Base-by-base conservation (phyloP, 2,888 invertebrate genomes). In the Spatulosminthurus flaviceps region DNA sequence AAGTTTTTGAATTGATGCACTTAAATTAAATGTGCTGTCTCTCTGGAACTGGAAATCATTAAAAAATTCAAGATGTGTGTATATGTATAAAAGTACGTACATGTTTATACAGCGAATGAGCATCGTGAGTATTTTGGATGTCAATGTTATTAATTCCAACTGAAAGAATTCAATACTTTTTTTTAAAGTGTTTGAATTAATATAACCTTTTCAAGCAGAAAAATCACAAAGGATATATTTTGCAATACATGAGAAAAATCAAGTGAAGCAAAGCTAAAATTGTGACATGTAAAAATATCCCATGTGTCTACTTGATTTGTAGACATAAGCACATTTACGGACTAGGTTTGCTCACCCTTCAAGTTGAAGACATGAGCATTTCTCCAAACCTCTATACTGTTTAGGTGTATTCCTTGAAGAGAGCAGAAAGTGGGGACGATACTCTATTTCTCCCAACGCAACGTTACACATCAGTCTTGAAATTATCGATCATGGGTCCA, bases 401-500 rank as follows among this genome's bases (percentile, higher is more conserved):
- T 51, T 51, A 11, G 9, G 2, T 51, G 9, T 16, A 2, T 13
- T n/a, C 16, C 51, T 51, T 51, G 16, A 19, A 34, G 34, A 34
- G 34, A 34, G 34, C 5, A 34, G 51, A 51, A 51, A 16, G 16
- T 1, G 16, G 9, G 51, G n/a, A n/a, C 2, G 51, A 13, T 41
- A 13, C 41, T 41, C 9, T 41, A 9, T 7, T 41, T 7, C 13
- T 9, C 41, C 41, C 41, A 13, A 51, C 51, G 16, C 2, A 19
- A 19, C 16, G n/a, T 51, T 19, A 19, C 51, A 51, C 16, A 51
- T 16, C 16, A 19, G 51, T 51, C 51, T 51, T 51, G 51, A n/a
- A 51, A 51, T 51, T 51, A 51, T 51, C n/a, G 51, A 51, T 51
- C 51, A 51, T 51, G 51, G 51, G 16, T 51, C 51, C n/a, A 51